Evolutionary conservation across 2,888 invertebrate genomes (phyloP).

Genomic region (Schizotus pectinicornis): DNA sequence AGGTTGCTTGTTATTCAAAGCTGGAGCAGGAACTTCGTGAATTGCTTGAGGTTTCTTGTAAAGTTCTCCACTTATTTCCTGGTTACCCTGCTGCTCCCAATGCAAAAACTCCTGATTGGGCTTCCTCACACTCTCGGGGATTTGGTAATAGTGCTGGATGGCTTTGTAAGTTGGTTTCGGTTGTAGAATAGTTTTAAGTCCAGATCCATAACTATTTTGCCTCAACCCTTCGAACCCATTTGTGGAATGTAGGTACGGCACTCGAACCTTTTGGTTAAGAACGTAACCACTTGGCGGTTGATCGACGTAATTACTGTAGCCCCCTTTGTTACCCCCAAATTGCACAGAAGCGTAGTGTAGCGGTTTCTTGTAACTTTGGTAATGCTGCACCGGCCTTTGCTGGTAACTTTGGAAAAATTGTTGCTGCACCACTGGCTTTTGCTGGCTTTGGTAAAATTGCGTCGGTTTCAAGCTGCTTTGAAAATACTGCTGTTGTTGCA

Average conservation of each 20-base stretch:
- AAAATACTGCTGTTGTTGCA: constrained; percentile 4
- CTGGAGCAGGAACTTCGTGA: constrained; percentile 24
- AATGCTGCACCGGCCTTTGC: not conserved
- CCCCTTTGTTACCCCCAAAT: no score
- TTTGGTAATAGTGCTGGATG: not conserved
- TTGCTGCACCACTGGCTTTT: not conserved
- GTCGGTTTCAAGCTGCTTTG: not conserved
- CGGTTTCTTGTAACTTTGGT: not conserved
- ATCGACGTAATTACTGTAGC: no score
- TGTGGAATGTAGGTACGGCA: no score
- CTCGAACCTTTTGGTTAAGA: no score
- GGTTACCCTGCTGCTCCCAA: constrained; percentile 1
- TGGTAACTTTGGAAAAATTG: not conserved
- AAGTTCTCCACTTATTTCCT: constrained; percentile 9
- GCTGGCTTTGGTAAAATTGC: not conserved
- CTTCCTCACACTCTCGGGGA: not conserved
- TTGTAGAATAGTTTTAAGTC: no score
- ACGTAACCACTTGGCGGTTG: no score
- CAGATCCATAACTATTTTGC: no score
- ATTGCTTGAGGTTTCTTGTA: constrained; percentile 23
- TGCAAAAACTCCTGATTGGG: not conserved
- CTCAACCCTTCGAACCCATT: no score
- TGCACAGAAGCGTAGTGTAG: no score
- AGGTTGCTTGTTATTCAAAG: constrained; percentile 7
- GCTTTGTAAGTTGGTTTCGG: no score